These are phyloP conservation scores for Temnothorax nylanderi DNA, from an alignment of 1,140 invertebrate genomes.

Conservation along the genomic window DNA sequence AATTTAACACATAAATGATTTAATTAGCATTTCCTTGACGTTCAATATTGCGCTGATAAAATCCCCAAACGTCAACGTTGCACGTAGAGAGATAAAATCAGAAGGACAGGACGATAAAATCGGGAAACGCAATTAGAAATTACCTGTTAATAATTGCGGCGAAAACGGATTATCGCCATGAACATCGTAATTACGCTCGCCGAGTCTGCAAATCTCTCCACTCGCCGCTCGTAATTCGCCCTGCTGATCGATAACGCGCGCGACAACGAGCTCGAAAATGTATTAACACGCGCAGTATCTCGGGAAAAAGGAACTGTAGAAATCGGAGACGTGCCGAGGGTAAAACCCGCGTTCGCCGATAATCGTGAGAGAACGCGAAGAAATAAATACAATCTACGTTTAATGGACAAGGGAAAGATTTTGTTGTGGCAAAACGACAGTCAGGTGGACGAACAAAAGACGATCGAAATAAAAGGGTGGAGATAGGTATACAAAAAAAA, in stretches of 20 bases:
- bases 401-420: background rate
- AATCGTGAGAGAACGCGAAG: constrained; percentile 30
- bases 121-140: constrained; percentile 50
- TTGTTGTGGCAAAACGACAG: constrained; percentile 10
- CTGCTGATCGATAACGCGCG: constrained; percentile 48
- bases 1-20: constrained; percentile 6
- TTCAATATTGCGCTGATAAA: background rate
- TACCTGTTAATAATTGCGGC: constrained; percentile 51
- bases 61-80: constrained; percentile 9
- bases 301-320: constrained; percentile 28
- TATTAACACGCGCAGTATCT: constrained; percentile 14
- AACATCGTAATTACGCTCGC: constrained; percentile 47
- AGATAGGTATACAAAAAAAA: constrained; percentile 11
- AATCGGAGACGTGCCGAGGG: constrained; percentile 39
- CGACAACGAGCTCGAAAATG: constrained; percentile 47
- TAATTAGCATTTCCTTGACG: constrained; percentile 13
- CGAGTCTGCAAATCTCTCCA: constrained; percentile 22
- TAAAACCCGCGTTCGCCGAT: constrained; percentile 21
- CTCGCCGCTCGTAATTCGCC: constrained; percentile 40
- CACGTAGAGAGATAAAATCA: background rate
- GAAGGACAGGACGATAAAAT: constrained; percentile 22
- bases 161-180: constrained; percentile 45
- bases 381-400: constrained; percentile 36
- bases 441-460: constrained; percentile 15
- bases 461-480: background rate